Conservation (phyloP, 1,140 invertebrate species). For the Leucophenga varia region DNA sequence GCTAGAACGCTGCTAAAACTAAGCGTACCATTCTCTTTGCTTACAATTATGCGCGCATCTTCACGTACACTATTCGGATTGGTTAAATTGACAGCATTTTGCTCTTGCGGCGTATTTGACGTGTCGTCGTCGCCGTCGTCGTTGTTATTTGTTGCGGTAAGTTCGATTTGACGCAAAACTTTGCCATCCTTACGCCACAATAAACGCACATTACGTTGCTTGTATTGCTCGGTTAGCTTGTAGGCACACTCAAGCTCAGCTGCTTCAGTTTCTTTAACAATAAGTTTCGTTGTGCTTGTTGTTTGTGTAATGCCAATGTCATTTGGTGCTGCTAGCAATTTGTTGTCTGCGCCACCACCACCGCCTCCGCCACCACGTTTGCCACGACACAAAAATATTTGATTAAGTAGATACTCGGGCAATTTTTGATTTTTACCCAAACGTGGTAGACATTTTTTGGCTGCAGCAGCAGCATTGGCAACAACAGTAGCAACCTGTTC, state of each 20-base stretch:
- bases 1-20: conserved; percentile 42
- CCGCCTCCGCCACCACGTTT: conserved; percentile 39
- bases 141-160: no score
- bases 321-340: conserved; percentile 25
- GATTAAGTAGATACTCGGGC: conserved; percentile 63
- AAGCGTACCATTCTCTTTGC: conserved; percentile 46
- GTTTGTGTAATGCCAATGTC: conserved; percentile 40
- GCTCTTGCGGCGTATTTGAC: conserved; percentile 14
- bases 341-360: conserved; percentile 20
- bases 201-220: conserved; percentile 48
- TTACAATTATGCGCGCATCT: conserved; percentile 37
- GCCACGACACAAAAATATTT: conserved; percentile 43
- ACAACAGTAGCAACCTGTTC: not conserved
- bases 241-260: conserved; percentile 68
- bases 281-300: conserved; percentile 56
- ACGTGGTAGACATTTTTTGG: conserved; percentile 35
- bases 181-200: conserved; percentile 75
- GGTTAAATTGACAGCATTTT: not conserved
- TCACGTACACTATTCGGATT: conserved; percentile 39
- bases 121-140: conserved; percentile 16
- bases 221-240: conserved; percentile 59
- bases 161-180: conserved; percentile 60
- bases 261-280: conserved; percentile 70
- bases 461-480: not conserved
- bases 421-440: conserved; percentile 61